These are phyloP conservation scores for Phaonia tiefii DNA, from an alignment of 2,888 invertebrate species.

Conservation along the genomic window DNA sequence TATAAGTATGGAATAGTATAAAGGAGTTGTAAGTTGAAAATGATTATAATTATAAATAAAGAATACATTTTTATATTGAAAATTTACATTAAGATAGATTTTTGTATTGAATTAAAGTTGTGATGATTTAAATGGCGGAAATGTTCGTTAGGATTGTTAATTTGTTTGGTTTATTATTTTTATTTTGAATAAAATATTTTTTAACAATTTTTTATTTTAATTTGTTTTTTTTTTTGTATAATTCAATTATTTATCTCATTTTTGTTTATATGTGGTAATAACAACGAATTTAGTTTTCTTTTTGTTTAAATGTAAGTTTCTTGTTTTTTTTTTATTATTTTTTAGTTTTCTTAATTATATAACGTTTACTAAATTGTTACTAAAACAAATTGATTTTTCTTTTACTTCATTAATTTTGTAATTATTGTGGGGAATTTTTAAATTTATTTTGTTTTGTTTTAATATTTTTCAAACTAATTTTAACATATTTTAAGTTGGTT, in stretches of 20 bases:
- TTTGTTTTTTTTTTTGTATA: conserved; percentile 50
- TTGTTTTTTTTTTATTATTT: background rate
- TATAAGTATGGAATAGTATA: conserved; percentile 32
- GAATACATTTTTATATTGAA: conserved; percentile 48
- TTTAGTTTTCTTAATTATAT: conserved; percentile 6
- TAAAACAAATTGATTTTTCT: conserved; percentile 51
- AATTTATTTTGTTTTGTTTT: conserved; percentile 12
- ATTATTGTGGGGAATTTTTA: conserved; percentile 11
- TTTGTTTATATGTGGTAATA: conserved; percentile 48
- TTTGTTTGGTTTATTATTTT: conserved; percentile 29
- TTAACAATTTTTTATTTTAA: conserved; percentile 31
- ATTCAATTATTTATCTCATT: conserved; percentile 47
- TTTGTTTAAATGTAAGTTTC: conserved; percentile 3
- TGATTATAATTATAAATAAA: conserved; percentile 49
- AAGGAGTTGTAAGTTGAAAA: conserved; percentile 45
- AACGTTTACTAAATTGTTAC: conserved; percentile 56
- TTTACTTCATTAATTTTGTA: conserved; percentile 20
- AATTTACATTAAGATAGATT: conserved; percentile 41
- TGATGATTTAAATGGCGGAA: conserved; percentile 46
- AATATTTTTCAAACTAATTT: conserved; percentile 27
- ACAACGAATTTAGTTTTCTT: conserved; percentile 53
- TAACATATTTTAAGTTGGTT: conserved; percentile 22
- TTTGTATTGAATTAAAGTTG: conserved; percentile 20
- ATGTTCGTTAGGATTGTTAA: conserved; percentile 41
- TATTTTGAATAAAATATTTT: conserved; percentile 56